phyloP scores from a whole-genome alignment of 2,113 vertebrate genomes.

The Parotia lawesii region DNA sequence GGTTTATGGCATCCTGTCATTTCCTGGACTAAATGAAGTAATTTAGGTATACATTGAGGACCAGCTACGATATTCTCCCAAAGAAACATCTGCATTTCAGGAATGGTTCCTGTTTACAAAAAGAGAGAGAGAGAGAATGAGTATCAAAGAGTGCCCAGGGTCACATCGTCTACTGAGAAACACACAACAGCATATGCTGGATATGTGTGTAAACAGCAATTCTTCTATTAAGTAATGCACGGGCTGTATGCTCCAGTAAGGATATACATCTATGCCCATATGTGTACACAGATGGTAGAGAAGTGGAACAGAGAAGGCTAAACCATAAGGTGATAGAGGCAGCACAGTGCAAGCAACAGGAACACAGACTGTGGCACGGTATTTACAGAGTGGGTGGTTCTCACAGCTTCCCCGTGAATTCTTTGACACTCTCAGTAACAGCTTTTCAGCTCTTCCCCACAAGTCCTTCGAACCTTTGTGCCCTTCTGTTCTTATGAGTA shows the following conservation, averaged over 20 bases:
- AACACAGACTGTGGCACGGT: not conserved
- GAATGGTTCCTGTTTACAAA: not conserved
- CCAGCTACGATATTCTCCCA: not conserved
- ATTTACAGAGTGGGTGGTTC: not conserved
- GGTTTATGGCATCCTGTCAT: not conserved
- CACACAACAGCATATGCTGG: not conserved
- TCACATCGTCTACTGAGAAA: not conserved
- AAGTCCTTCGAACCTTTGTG: not conserved
- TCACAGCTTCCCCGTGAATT: not conserved
- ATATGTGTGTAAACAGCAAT: not conserved
- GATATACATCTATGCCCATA: not conserved
- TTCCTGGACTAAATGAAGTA: not conserved
- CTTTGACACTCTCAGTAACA: not conserved
- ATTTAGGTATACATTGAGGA: not conserved
- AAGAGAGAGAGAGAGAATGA: not conserved
- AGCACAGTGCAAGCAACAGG: not conserved
- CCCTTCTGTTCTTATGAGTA: not conserved
- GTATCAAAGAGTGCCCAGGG: not conserved
- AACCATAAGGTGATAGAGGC: not conserved
- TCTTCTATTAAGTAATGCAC: not conserved
- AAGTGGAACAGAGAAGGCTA: not conserved
- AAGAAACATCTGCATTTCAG: not conserved
- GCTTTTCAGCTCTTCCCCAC: not conserved
- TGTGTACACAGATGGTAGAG: not conserved
- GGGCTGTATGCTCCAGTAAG: not conserved